Evolutionary conservation across 1,140 invertebrate species (phyloP), one percentile per base, ranked within the genome.

Genomic region (Heterodera carotae): DNA sequence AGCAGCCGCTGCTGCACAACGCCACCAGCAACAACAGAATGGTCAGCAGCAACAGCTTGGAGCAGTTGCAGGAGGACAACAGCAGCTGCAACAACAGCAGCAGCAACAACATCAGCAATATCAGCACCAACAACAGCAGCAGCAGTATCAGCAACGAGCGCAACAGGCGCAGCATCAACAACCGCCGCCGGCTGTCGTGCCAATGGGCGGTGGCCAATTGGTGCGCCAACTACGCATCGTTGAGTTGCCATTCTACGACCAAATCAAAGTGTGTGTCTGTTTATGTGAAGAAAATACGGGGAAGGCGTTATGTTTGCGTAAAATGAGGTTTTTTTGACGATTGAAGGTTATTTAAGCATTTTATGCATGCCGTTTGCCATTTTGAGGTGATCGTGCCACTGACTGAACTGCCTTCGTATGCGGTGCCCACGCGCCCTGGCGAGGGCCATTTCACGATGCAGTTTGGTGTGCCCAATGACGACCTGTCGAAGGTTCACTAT

Each of bases 211-310:
- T 53, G 77, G 62, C 12, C 72, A 62, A 39, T 27, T 25, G n/a
- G 39, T 75, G 29, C 73, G 67, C 5, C 67, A 75, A 68, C 43
- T 81, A 36, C 69, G 56, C 22, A 80, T 53, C 22, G 67, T 76
- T 22, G 66, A 56, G 33, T 48, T 81, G 43, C 80, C 80, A 5
- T 81, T 81, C 34, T 81, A 69, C 59, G 79, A 81, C 70, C 43
- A 69, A 2, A n/a, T 78, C 43, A 68, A 70, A 31, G 77, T 78
- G 34, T 64, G 15, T 22, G 27, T 69, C 34, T 25, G 39, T 18
- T 39, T 39, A 6, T 39, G 4, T 39, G 10, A 39, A 4, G 10
- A 39, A 39, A 39, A 39, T n/a, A n/a, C n/a, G n/a, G n/a, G n/a
- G n/a, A n/a, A n/a, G n/a, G n/a, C n/a, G n/a, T n/a, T n/a, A n/a